Evolutionary conservation across 2,888 invertebrate genomes (phyloP).

Genomic region (Zaprionus lineosus): DNA sequence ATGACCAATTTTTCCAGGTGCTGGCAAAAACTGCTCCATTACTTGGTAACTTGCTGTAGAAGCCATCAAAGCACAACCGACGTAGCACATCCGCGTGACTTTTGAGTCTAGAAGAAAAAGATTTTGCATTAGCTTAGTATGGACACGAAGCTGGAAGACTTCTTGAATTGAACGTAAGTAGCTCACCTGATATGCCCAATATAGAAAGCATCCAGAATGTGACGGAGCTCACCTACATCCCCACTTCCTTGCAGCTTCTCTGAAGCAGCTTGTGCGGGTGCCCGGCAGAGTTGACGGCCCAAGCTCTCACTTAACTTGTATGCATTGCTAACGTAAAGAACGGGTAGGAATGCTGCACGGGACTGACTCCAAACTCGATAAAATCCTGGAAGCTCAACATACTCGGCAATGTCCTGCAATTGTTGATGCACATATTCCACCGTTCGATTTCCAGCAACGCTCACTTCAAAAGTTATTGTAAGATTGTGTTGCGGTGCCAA

Average conservation of each 20-base stretch:
- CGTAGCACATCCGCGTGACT: slow-evolving; percentile 84
- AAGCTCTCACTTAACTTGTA: slow-evolving; percentile 83
- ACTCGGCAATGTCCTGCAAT: slow-evolving; percentile 71
- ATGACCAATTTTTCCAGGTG: slow-evolving; percentile 85
- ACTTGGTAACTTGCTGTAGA: slow-evolving; percentile 87
- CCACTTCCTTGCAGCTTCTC: background rate
- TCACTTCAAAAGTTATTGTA: slow-evolving; percentile 85
- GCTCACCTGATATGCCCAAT: slow-evolving; percentile 84
- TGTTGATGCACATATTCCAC: slow-evolving; percentile 83
- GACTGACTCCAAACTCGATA: slow-evolving; percentile 80
- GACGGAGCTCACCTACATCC: slow-evolving; percentile 81
- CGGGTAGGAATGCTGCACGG: slow-evolving; percentile 82
- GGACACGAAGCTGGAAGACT: background rate
- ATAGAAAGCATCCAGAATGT: slow-evolving; percentile 85
- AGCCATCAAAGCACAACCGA: slow-evolving; percentile 85
- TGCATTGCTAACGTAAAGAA: slow-evolving; percentile 87
- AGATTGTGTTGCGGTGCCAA: slow-evolving; percentile 83
- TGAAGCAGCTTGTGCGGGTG: slow-evolving; percentile 6
- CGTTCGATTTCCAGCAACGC: slow-evolving; percentile 84
- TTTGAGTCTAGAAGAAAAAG: slow-evolving; percentile 69
- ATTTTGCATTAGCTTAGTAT: too few species aligned
- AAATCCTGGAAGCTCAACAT: slow-evolving; percentile 70
- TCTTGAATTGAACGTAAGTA: background rate
- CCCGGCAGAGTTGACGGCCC: slow-evolving; percentile 70
- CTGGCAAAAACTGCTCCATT: slow-evolving; percentile 87